Conservation (phyloP, 2,888 invertebrate genomes). For the Pristionchus exspectatus region DNA sequence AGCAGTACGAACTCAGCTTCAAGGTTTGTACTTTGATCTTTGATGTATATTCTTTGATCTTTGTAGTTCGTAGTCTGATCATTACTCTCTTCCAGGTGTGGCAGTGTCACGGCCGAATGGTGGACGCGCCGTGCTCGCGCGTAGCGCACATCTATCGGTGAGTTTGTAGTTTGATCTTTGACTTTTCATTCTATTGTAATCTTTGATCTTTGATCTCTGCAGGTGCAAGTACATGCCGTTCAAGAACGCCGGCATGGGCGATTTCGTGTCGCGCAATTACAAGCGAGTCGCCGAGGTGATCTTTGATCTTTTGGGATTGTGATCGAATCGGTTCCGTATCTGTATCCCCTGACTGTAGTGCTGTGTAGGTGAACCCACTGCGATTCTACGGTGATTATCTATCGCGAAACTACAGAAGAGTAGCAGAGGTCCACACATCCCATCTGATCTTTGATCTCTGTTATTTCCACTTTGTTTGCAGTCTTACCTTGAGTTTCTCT, state of each 20-base stretch:
- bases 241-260: conserved; percentile 83
- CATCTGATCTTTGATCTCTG: conserved; percentile 26
- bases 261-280: conserved; percentile 83
- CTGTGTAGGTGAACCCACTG: background rate
- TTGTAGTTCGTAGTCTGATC: conserved; percentile 56
- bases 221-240: conserved; percentile 76
- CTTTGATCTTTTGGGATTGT: conserved; percentile 84
- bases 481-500: background rate
- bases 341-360: background rate
- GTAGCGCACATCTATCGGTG: conserved; percentile 82
- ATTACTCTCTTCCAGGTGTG: conserved; percentile 79
- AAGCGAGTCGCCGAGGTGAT: conserved; percentile 85
- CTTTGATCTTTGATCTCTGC: conserved; percentile 42
- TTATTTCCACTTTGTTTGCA: conserved; percentile 3
- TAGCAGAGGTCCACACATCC: conserved; percentile 78
- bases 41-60: conserved; percentile 20
- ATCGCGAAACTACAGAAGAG: conserved; percentile 45
- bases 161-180: background rate
- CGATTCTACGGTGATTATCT: conserved; percentile 21
- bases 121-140: conserved; percentile 82
- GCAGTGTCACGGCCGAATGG: conserved; percentile 82
- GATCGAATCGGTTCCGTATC: conserved; percentile 84
- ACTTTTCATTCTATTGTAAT: background rate
- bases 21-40: conserved; percentile 82
- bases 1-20: conserved; percentile 97